Base-by-base conservation (phyloP, 2,797 vertebrate genomes). In the Malacoraja senta region DNA sequence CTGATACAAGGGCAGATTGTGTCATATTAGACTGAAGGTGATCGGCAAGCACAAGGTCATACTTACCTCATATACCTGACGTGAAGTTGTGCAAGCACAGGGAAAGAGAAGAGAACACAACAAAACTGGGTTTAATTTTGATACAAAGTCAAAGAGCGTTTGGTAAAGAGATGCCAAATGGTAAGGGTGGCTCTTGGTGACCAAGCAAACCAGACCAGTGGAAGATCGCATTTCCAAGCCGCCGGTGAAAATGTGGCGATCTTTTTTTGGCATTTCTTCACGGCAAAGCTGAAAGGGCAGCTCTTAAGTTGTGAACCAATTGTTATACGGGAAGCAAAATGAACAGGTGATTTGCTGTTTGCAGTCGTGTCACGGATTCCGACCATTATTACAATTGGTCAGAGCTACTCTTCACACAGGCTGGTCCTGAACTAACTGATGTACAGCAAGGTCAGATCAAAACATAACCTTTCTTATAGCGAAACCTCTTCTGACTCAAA, bases 51-150 rank as follows among this genome's bases (percentile, higher is more conserved):
- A 95, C 94, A 94, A 95, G 92, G 96, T 96, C 96, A 94, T 93
- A 96, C 99, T 99, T 99, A 99, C 99, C 99, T 99, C 99, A 94
- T 98, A 98, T 95, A 99, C 99, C 99, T 99, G 98, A 97, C 97
- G 93, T 96, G 96, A 96, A 97, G 97, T 53, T 97, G 97, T 93
- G 96, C 97, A 96, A 97, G 97, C 97, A 96, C 96, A 97, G 94
- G 96, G 95, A 95, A 95, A 96, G 95, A 96, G 96, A 97, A 96
- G 96, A 97, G 95, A 96, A 94, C 96, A 53, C 94, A 96, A 92
- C 72, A 92, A 92, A 53, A 44, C 90, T 92, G 44, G 76, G 76
- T 88, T 92, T 76, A 92, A 76, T 92, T 74, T 92, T 76, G 90
- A 74, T 53, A 92, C 65, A 29, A 76, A 91, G 90, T 91, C 29